These are phyloP conservation scores for Maconellicoccus hirsutus DNA, from an alignment of 1,140 invertebrate genomes.

Conservation along the genomic window DNA sequence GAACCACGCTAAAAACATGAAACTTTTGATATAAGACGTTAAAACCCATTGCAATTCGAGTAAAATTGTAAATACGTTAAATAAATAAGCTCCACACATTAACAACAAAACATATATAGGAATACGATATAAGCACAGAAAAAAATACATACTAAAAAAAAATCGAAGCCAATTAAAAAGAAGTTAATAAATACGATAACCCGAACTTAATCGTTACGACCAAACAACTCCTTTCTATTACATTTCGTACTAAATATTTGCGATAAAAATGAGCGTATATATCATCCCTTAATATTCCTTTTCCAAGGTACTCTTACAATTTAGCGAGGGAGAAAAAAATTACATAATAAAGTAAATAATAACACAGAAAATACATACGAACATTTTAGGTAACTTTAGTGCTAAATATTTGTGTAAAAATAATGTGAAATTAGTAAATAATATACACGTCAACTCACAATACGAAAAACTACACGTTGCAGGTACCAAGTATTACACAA, in stretches of 20 bases:
- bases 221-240: neutral
- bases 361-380: slow-evolving; percentile 2
- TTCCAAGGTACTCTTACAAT: neutral
- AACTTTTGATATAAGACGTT: neutral
- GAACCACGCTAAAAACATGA: neutral
- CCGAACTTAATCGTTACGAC: no score
- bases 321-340: neutral
- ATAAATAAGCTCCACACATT: slow-evolving; percentile 21
- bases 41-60: neutral
- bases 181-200: no score
- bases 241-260: neutral
- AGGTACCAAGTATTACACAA: neutral
- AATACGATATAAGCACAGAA: slow-evolving; percentile 17
- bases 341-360: neutral
- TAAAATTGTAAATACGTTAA: neutral
- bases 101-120: slow-evolving; percentile 1
- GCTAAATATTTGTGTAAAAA: slow-evolving; percentile 6
- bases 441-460: neutral
- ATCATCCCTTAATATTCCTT: neutral
- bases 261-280: neutral
- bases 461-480: neutral
- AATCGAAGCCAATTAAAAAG: neutral
- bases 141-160: neutral
- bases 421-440: neutral
- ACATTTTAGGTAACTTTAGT: slow-evolving; percentile 2